Evolutionary conservation across 35 echinoderm and acorn worm species (phyloP), one percentile per base, ranked within the genome.

Genomic region (Patiria miniata): DNA sequence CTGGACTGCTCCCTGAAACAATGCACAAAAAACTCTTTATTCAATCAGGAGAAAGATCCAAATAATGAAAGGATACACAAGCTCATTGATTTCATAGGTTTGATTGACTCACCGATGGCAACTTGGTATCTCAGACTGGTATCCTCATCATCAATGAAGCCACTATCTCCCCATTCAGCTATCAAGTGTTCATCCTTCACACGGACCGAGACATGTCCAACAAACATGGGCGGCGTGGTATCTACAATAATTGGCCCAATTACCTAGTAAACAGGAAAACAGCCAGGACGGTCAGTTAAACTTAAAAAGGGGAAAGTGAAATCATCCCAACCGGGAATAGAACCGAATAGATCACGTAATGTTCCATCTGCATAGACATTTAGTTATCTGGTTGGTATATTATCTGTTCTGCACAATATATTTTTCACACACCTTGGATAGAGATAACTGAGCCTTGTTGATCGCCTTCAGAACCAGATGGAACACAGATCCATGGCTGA

Each of bases 201-300:
- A 22, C 34, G 37, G 7, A 89, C 78, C 0, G 26, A 18, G 21
- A 89, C 81, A 7, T 29, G 2, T 15, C 79, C 87, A 26, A 51
- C 58, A 47, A 89, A 89, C 15, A 36, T 39, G 16, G 87, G 87
- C 8, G 78, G 87, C 2, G 87, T 89, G 15, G 79, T 79, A 30
- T 89, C 87, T 34, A 89, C 87, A 30, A 89, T 40, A n/a, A 89
- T 60, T 15, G 87, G 87, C 19, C 87, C 87, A 81, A 89, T 59
- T 21, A 89, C 36, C 87, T 89, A 30, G 39, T 10, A 28, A 73
- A 7, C 8, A 19, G 17, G 5, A 79, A 80, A 38, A 80, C 26
- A 73, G 2, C 29, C 14, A 69, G 1, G 7, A 8, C 8, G 42
- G 42, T 47, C 42, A 12, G 12, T 47, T 47, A 47, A 47, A 12